Percentiles rank a stretch among this genome's conserved stretches.
Conservation (phyloP, 2,888 invertebrate genomes). For the Drosophila macrothrix region DNA sequence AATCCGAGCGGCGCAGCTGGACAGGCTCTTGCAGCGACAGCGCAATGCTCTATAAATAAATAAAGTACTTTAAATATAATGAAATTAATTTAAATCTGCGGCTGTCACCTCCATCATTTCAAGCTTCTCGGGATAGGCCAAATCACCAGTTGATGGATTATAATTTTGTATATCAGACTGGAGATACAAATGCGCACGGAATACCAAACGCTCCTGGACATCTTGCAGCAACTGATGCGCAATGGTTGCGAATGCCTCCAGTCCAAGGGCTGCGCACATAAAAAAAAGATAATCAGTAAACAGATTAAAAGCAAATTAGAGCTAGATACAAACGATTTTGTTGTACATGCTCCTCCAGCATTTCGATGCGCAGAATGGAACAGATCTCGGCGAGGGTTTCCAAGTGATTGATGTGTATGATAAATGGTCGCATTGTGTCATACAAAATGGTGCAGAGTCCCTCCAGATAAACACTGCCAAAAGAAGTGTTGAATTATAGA, state of each 20-base stretch:
- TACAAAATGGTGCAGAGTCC: constrained; percentile 95
- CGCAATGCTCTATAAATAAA: constrained; percentile 87
- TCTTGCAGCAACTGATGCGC: constrained; percentile 95
- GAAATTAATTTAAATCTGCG: neutral
- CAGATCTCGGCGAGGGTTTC: constrained; percentile 99
- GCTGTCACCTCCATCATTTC: constrained; percentile 96
- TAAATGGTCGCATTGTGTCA: constrained; percentile 95
- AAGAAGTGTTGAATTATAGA: constrained; percentile 2
- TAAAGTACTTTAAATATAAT: neutral
- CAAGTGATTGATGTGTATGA: constrained; percentile 98
- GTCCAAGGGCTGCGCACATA: constrained; percentile 86
- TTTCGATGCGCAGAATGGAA: constrained; percentile 95
- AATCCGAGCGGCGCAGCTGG: constrained; percentile 87
- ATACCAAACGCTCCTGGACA: constrained; percentile 98
- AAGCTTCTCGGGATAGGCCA: constrained; percentile 98
- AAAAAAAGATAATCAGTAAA: neutral
- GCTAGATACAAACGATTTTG: constrained; percentile 89
- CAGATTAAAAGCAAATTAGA: neutral
- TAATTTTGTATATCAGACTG: constrained; percentile 95
- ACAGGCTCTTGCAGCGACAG: constrained; percentile 88
- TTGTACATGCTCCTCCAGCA: constrained; percentile 95
- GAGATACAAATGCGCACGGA: constrained; percentile 96
- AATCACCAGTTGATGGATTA: constrained; percentile 96
- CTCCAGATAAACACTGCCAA: constrained; percentile 90
- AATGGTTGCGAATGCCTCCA: constrained; percentile 91